phyloP scores from a whole-genome alignment of 2,113 vertebrate genomes.

The Dolichotis patagonum region DNA sequence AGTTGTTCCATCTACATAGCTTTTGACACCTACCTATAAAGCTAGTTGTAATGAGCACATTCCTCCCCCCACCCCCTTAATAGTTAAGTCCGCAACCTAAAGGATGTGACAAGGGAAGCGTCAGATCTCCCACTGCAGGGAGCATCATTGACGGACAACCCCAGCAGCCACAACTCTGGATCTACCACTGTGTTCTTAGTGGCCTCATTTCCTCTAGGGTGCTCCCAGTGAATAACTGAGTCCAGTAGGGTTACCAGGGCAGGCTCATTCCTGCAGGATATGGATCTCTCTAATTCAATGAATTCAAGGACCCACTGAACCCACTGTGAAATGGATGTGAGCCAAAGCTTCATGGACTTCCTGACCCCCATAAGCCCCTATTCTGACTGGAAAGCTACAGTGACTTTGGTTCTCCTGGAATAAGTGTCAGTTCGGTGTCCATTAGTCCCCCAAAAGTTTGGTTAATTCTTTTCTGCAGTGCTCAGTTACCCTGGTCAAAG shows the following conservation, averaged over 20 bases:
- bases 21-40: neutral
- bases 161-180: neutral
- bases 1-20: neutral
- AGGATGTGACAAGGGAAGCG: neutral
- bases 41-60: neutral
- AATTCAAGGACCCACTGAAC: neutral
- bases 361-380: neutral
- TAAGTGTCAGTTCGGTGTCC: neutral
- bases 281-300: neutral
- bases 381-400: neutral
- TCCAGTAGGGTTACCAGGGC: neutral
- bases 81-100: neutral
- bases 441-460: neutral
- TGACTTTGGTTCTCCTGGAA: neutral
- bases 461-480: neutral
- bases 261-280: neutral
- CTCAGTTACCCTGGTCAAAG: neutral
- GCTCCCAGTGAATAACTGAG: neutral
- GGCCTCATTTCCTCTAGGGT: neutral
- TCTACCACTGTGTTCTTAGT: neutral
- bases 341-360: neutral
- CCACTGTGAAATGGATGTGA: neutral
- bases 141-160: neutral
- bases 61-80: neutral
- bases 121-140: neutral